Evolutionary conservation across 53 echinoderm and acorn worm species (phyloP).

Genomic region (Apostichopus leukothele): DNA sequence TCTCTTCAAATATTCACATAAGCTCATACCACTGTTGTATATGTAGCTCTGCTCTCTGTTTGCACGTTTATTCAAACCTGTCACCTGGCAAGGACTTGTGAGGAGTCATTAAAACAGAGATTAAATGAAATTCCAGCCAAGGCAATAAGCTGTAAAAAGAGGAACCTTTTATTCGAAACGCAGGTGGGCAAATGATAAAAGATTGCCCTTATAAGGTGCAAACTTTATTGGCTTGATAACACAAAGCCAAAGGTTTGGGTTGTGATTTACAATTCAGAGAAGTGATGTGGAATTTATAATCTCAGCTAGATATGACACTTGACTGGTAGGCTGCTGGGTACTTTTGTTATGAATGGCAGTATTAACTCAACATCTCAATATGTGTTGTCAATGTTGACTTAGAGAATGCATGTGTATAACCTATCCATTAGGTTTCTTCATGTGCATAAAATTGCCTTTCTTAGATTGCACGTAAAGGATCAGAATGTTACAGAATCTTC

Average conservation of each 20-base stretch:
- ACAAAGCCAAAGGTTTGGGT: neutral
- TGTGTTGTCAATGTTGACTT: too few relatives aligned
- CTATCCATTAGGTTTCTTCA: too few relatives aligned
- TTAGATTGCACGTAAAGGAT: too few relatives aligned
- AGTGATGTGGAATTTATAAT: neutral
- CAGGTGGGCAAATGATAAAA: constrained; percentile 32
- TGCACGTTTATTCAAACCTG: neutral
- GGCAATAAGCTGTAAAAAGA: constrained; percentile 10
- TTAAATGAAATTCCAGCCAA: constrained; percentile 6
- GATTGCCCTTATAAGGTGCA: constrained; percentile 29
- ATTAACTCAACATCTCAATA: neutral
- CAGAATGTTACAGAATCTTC: too few relatives aligned
- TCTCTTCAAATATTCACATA: neutral
- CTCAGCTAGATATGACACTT: neutral
- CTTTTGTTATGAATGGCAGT: neutral
- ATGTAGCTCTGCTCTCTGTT: neutral
- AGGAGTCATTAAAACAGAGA: neutral
- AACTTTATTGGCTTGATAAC: constrained; percentile 9
- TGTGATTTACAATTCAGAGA: neutral
- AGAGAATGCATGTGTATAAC: too few relatives aligned
- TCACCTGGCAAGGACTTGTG: neutral
- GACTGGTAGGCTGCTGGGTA: neutral
- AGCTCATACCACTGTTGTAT: neutral
- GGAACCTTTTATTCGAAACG: neutral
- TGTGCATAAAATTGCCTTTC: too few relatives aligned